Percentiles rank a stretch among this genome's conserved stretches.
phyloP scores from a whole-genome alignment of 1,140 invertebrate species.

The Cyrtorhinus lividipennis region DNA sequence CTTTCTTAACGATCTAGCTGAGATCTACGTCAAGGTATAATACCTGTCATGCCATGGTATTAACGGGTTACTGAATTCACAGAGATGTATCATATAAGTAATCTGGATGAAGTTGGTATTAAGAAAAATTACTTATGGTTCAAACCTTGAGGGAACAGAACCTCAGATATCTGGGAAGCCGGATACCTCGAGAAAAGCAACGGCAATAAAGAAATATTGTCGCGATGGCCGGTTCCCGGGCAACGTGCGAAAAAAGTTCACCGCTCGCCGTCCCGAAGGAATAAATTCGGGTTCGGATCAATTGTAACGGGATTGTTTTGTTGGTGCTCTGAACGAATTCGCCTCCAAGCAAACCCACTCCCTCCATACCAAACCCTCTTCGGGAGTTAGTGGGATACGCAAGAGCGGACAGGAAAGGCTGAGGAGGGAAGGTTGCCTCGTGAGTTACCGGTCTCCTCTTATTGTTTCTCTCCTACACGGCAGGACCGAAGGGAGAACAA shows the following conservation, averaged over 20 bases:
- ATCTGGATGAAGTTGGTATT: too few species aligned
- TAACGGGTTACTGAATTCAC: too few species aligned
- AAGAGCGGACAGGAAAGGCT: neutral
- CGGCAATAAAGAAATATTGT: too few species aligned
- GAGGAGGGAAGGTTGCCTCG: neutral
- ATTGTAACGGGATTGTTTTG: slow-evolving; percentile 13
- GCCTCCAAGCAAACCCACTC: neutral
- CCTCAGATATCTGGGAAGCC: too few species aligned
- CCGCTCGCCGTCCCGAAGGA: neutral
- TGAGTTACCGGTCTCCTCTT: slow-evolving; percentile 9
- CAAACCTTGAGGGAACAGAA: too few species aligned
- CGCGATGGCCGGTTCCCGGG: too few species aligned
- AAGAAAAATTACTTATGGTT: too few species aligned
- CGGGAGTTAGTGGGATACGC: neutral
- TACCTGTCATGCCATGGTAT: too few species aligned
- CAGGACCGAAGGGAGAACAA: neutral
- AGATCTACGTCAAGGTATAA: too few species aligned
- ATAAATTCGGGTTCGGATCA: slow-evolving; percentile 11
- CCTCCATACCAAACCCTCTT: neutral
- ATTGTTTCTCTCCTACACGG: slow-evolving; percentile 1
- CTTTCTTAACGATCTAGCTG: too few species aligned
- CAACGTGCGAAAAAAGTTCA: neutral
- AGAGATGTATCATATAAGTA: too few species aligned
- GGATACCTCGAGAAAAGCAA: too few species aligned
- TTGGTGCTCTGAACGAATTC: neutral